Base-by-base conservation (phyloP, 2,797 vertebrate species). In the Schizopygopsis pylzovi region DNA sequence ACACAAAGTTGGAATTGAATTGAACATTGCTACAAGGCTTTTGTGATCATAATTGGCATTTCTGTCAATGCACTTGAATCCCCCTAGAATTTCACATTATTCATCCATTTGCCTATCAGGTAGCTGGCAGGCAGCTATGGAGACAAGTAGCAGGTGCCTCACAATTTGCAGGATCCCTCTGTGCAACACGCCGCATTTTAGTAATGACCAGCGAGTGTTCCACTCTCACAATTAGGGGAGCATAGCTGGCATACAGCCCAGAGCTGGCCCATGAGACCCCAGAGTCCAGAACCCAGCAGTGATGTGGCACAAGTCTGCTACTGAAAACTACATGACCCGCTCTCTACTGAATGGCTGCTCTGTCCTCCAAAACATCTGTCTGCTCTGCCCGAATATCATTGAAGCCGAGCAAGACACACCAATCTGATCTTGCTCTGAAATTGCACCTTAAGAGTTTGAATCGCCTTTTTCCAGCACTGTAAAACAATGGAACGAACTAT, bases 151-250 rank as follows among this genome's bases (percentile, higher is more conserved):
- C 37, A 81, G 84, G 81, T 89, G 83, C 83, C 56, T 86, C 49
- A 18, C 56, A 72, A 92, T 92, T 92, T 92, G 90, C 87, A 89
- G 91, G 91, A 89, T 90, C 89, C 90, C 90, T 92, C 86, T 86
- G 78, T 9, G 56, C 37, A 80, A 86, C 61, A 82, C 43, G 4
- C 12, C 4, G 33, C 70, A 83, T 68, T 91, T 90, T 93, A 90
- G 91, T 94, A 89, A 89, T 89, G 93, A 93, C 91, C 91, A 93
- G 91, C 71, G 91, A 90, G 90, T 90, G 92, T 93, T 91, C 88
- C 88, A 86, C 89, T 92, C 76, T 92, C 84, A 89, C 93, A 94
- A 94, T 94, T 93, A 93, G 87, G 89, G 87, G 92, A 93, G 93
- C 92, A 71, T 91, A 91, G 89, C 90, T 92, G 88, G 90, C 39